Evolutionary conservation across 2,888 invertebrate species (phyloP).

Genomic region (Apamea monoglypha): DNA sequence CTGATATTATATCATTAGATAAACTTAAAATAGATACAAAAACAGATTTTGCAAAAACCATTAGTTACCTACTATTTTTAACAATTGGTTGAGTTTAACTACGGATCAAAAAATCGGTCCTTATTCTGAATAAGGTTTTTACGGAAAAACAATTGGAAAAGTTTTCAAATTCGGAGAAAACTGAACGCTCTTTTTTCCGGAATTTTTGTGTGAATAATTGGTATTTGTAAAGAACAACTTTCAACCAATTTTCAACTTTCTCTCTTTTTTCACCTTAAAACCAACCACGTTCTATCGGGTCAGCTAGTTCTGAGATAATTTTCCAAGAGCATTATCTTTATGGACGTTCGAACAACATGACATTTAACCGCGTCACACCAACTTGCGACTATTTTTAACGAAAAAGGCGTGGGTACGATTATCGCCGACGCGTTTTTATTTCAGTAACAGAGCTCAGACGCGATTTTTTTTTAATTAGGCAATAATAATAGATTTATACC

Average conservation of each 20-base stretch:
- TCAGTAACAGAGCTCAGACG: slow-evolving; percentile 6
- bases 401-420: slow-evolving; percentile 20
- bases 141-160: neutral
- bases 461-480: slow-evolving; percentile 8
- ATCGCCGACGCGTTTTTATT: slow-evolving; percentile 45
- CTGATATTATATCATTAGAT: too few species aligned
- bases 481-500: neutral
- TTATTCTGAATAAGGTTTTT: neutral
- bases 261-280: too few species aligned
- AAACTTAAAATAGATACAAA: too few species aligned
- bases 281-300: neutral
- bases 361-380: slow-evolving; percentile 11
- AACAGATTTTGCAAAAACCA: too few species aligned
- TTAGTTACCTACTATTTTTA: too few species aligned
- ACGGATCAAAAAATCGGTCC: too few species aligned
- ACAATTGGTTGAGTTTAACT: too few species aligned
- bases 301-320: neutral
- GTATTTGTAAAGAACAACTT: neutral
- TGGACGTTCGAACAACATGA: slow-evolving; percentile 8
- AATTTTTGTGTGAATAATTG: neutral
- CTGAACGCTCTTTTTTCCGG: neutral
- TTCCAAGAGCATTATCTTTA: neutral
- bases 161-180: neutral
- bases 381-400: slow-evolving; percentile 38
- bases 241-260: too few species aligned